Evolutionary conservation across 2,113 vertebrate species (phyloP).

Genomic region (Andinoacara biseriatus): DNA sequence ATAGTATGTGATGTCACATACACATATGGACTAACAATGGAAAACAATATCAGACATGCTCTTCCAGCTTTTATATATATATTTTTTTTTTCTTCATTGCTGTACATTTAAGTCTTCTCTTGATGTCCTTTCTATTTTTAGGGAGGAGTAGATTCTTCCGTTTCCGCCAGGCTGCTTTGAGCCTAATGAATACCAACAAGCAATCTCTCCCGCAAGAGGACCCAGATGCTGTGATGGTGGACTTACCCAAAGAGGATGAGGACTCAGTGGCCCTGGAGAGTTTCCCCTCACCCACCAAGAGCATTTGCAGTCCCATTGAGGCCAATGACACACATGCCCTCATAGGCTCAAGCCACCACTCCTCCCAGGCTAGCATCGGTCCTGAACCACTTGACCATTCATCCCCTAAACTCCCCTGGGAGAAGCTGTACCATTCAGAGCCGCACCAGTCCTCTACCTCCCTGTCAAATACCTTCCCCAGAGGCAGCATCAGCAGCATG

Average conservation of each 20-base stretch:
- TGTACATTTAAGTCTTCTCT: not conserved
- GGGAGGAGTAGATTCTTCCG: constrained; percentile 90
- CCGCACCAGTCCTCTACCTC: constrained; percentile 86
- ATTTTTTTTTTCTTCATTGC: not conserved
- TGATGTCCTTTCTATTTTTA: constrained; percentile 18
- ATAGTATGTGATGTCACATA: not conserved
- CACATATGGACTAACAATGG: not conserved
- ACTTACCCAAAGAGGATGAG: constrained; percentile 89
- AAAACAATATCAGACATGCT: not conserved
- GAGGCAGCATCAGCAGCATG: constrained; percentile 91
- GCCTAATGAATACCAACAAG: constrained; percentile 91
- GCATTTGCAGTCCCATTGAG: constrained; percentile 89
- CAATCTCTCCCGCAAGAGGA: constrained; percentile 97
- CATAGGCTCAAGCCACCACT: constrained; percentile 89
- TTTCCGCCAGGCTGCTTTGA: constrained; percentile 90
- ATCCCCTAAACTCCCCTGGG: constrained; percentile 90
- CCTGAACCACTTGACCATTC: constrained; percentile 91
- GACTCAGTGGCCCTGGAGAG: constrained; percentile 91
- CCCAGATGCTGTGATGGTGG: constrained; percentile 93
- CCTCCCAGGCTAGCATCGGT: constrained; percentile 86
- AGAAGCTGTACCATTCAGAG: constrained; percentile 89
- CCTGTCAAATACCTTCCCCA: constrained; percentile 89
- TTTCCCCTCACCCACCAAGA: constrained; percentile 93
- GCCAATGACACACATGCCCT: constrained; percentile 93
- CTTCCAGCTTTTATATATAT: too few species aligned